Base-by-base conservation (phyloP, 92 coral and sea anemone species). In the Scolanthus callimorphus region DNA sequence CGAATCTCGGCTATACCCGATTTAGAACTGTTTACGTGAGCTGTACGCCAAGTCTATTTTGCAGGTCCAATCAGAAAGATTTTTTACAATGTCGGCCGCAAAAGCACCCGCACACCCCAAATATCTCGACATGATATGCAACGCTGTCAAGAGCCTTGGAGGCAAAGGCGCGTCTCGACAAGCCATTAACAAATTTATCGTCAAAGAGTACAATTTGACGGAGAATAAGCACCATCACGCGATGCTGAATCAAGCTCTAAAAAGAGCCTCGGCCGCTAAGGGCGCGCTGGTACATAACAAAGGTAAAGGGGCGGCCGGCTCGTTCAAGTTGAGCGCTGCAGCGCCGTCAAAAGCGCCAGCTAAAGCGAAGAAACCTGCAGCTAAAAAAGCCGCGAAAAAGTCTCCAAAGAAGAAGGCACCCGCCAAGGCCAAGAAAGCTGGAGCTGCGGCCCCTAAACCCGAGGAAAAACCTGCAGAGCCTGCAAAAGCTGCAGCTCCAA, bases 131-230 rank as follows among this genome's bases (percentile, higher is more conserved):
- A 87, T 87, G 95, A 45, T 87, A 1, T 30, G 49, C 21, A 52
- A 56, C 29, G 95, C 95, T 1, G 34, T 83, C 31, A 83, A 83
- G 50, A 76, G 68, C 22, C 74, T 83, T 25, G 78, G 64, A 22
- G 95, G 86, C 11, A 87, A 87, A 38, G 95, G 95, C 15, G 76
- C 90, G 4, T 87, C 95, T 38, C 84, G 95, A 41, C 95, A 87
- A 51, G 90, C 95, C 51, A 83, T 87, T 25, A 83, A 83, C 65
- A 87, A 87, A 50, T 73, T 73, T 51, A 79, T 87, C 29, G 86
- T 87, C 29, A 73, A 83, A 56, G 90, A 87, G 47, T 87, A 61
- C 62, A 73, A 69, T 17, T 47, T 87, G 51, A 73, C 86, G 6
- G 95, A 87, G 13, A 78, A 73, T 59, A 83, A 87, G 1, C 95